Evolutionary conservation across 64 coral and sea anemone genomes (phyloP).

Genomic region (Cladopsammia gracilis): DNA sequence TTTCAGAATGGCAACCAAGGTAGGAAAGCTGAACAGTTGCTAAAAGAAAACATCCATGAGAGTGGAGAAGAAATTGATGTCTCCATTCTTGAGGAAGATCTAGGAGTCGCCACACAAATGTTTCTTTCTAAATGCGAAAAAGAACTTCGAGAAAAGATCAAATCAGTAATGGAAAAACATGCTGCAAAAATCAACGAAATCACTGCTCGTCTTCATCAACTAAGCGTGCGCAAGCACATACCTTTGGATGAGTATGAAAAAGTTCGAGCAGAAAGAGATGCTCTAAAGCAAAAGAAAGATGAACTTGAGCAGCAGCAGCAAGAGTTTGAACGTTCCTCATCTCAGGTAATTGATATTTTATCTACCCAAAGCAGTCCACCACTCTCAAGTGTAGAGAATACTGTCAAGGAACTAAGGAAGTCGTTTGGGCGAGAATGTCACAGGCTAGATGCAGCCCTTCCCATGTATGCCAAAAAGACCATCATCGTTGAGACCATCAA

Average conservation of each 20-base stretch:
- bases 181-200: conserved; percentile 33
- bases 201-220: not conserved
- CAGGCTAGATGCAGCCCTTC: conserved; percentile 66
- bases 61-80: conserved; percentile 33
- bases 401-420: conserved; percentile 24
- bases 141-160: conserved; percentile 39
- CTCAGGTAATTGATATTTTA: not conserved
- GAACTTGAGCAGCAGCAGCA: conserved; percentile 60
- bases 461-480: conserved; percentile 84
- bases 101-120: not conserved
- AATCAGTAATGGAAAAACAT: conserved; percentile 4
- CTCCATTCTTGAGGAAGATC: conserved; percentile 15
- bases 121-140: conserved; percentile 16
- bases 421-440: conserved; percentile 75
- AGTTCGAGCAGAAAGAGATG: conserved; percentile 48
- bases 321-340: conserved; percentile 52
- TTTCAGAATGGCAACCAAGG: conserved; percentile 50
- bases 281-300: conserved; percentile 56
- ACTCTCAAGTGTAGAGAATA: conserved; percentile 26
- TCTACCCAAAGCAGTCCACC: not conserved
- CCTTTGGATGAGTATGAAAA: conserved; percentile 44
- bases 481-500: conserved; percentile 62
- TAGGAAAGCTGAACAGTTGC: conserved; percentile 28
- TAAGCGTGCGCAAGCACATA: conserved; percentile 31
- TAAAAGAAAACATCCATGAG: conserved; percentile 25